These are phyloP conservation scores for Thumatha senex DNA, from an alignment of 2,888 invertebrate species.

Conservation along the genomic window DNA sequence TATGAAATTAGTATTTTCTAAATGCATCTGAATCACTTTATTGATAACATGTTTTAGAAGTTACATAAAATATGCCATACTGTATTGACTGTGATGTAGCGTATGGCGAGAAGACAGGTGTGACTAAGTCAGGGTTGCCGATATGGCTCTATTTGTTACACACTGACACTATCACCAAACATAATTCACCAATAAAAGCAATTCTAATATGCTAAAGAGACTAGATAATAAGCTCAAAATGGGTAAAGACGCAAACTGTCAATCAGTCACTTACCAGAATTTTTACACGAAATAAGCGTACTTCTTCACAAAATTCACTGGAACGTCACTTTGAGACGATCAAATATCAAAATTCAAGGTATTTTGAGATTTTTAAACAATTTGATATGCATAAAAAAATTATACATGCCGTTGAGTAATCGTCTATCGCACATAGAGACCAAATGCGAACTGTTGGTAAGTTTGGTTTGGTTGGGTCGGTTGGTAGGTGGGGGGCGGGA, in stretches of 20 bases:
- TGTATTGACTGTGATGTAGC: conserved; percentile 36
- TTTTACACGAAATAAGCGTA: conserved; percentile 65
- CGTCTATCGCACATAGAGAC: conserved; percentile 80
- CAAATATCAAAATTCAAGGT: conserved; percentile 69
- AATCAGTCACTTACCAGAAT: conserved; percentile 77
- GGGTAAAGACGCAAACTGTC: conserved; percentile 80
- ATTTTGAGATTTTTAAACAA: conserved; percentile 79
- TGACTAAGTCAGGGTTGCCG: conserved; percentile 37
- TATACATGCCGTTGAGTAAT: conserved; percentile 75
- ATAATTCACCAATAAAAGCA: conserved; percentile 47
- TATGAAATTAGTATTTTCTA: conserved; percentile 65
- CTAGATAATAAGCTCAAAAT: conserved; percentile 61
- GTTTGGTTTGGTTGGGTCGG: conserved; percentile 64
- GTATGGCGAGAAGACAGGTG: conserved; percentile 54
- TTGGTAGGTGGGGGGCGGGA: conserved; percentile 51
- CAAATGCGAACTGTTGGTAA: conserved; percentile 84
- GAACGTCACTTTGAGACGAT: conserved; percentile 69
- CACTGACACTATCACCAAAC: conserved; percentile 29
- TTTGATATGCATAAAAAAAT: conserved; percentile 80
- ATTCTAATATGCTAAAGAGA: conserved; percentile 51
- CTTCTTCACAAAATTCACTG: conserved; percentile 73
- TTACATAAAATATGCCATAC: conserved; percentile 37
- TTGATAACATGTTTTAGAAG: conserved; percentile 48
- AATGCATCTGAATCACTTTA: conserved; percentile 49
- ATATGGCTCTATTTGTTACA: conserved; percentile 47